Evolutionary conservation across 2,797 vertebrate species (phyloP).

Genomic region (Neosilurus hyrtlii): DNA sequence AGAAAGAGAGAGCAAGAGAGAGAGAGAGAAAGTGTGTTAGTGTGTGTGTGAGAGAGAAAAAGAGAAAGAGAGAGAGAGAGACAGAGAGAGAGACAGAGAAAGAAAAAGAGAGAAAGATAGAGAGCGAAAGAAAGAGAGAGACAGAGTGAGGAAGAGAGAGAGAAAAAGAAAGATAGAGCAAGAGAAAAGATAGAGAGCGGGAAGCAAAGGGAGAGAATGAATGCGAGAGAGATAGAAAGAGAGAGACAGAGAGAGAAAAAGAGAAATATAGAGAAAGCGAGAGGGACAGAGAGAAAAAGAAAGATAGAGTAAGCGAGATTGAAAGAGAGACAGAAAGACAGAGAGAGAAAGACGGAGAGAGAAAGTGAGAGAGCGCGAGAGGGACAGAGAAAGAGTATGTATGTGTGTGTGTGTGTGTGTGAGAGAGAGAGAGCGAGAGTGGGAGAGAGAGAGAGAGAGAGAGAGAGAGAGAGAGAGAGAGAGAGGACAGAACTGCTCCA

Average conservation of each 20-base stretch:
- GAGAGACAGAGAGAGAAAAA: neutral
- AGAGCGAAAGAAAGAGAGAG: slow-evolving; percentile 10
- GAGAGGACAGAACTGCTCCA: slow-evolving; percentile 45
- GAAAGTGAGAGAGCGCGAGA: neutral
- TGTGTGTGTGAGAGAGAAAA: too few species aligned
- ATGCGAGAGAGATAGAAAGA: neutral
- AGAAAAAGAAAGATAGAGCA: neutral
- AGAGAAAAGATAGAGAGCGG: neutral
- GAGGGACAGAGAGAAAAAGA: neutral
- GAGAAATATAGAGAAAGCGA: neutral
- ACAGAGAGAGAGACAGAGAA: neutral
- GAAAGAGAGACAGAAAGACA: slow-evolving; percentile 10
- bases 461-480: neutral
- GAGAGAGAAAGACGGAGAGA: slow-evolving; percentile 8
- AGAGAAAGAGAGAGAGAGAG: neutral
- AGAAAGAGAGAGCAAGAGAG: slow-evolving; percentile 13
- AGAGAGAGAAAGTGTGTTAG: too few species aligned
- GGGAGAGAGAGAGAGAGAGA: neutral
- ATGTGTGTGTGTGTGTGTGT: too few species aligned
- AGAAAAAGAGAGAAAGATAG: neutral
- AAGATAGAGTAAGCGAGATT: neutral
- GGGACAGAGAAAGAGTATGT: too few species aligned
- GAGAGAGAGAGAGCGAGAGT: too few species aligned
- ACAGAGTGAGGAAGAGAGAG: slow-evolving; percentile 11
- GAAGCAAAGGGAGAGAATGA: neutral